Base-by-base conservation (phyloP, 2,797 vertebrate species). In the Sebastes minor region DNA sequence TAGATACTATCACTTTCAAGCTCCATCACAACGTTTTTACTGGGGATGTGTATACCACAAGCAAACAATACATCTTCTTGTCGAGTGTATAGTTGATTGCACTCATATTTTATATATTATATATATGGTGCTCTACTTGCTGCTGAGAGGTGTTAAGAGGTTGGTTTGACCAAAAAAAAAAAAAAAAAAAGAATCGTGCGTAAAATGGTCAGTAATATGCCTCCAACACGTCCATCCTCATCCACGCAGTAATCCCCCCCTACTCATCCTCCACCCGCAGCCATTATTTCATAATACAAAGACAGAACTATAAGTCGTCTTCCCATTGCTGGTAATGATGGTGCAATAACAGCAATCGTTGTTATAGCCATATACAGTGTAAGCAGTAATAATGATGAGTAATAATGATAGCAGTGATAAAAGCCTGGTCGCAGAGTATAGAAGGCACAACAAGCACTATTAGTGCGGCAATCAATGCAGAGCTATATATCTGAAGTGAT, bases 1-100 rank as follows among this genome's bases (percentile, higher is more conserved):
- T 93, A 84, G 79, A 91, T 87, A 70, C 76, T 61, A 86, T 86
- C 84, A 81, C 83, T 86, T 76, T 74, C 62, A 60, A 80, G 74
- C 81, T 77, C 59, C 76, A 85, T 82, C 78, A 56, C 84, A 49
- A 60, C 75, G 56, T 85, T 87, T 87, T 77, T 78, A 53, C 71
- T 74, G 38, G 13, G 30, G 59, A 42, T 78, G 75, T 76, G 76
- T 85, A 74, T 74, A 70, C 49, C 72, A 85, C 75, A 78, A 70
- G 83, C 76, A 88, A 90, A 91, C 76, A 74, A 78, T 83, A 74
- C 63, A 74, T 87, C 85, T 83, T 86, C 35, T 81, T 81, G 65
- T 80, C 71, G 27, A 85, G 68, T 61, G 64, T 25, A 42, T 64
- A 55, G 78, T 71, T 81, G 68, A 63, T 49, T 33, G 33, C 27